Base-by-base conservation (phyloP, 2,888 invertebrate genomes). In the Aspidiotus rigidus region DNA sequence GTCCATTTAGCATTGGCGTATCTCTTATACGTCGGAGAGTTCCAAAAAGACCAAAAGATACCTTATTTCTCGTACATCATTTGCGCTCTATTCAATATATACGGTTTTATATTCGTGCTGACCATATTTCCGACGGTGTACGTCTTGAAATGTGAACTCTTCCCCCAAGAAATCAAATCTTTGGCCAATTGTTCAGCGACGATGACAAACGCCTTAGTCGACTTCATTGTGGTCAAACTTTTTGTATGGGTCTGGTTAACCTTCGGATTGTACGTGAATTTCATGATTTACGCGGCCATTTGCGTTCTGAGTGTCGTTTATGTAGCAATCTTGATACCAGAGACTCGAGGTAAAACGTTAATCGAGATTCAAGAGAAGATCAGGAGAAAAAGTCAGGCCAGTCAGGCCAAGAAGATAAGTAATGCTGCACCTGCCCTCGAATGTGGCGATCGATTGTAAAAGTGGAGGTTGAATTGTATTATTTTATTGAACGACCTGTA, bases 261-360 rank as follows among this genome's bases (percentile, higher is more conserved):
- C 11, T 66, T 57, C 8, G 66, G 66, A 16, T 28, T 66, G 15
- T 44, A 66, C 7, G 17, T 15, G n/a, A 66, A 66, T 44, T 66
- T 66, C 41, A 3, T 49, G 6, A 28, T 66, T 10, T 66, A 49
- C 49, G 42, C 66, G 7, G 9, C 7, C 13, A 60, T 67, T n/a
- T 60, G 60, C 16, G 7, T 60, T 17, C 9, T 10, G 7, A 9
- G 44, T 11, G 17, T 57, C 8, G 8, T 67, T 17, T 67, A 59
- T 15, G 59, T 67, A 9, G 59, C 59, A 28, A 60, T 60, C 40
- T 17, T 49, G 2, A 49, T 67, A 15, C 67, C 67, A 1, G 67
- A 67, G 28, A 67, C 67, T 9, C 17, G 53, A 15, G 59, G 59
- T n/a, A 67, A 67, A 39, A 16, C 60, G 41, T 59, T 67, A 39